Percentiles rank a stretch among this genome's conserved stretches.
phyloP scores from a whole-genome alignment of 2,888 invertebrate genomes.

The Xestoiulus laeticollis region DNA sequence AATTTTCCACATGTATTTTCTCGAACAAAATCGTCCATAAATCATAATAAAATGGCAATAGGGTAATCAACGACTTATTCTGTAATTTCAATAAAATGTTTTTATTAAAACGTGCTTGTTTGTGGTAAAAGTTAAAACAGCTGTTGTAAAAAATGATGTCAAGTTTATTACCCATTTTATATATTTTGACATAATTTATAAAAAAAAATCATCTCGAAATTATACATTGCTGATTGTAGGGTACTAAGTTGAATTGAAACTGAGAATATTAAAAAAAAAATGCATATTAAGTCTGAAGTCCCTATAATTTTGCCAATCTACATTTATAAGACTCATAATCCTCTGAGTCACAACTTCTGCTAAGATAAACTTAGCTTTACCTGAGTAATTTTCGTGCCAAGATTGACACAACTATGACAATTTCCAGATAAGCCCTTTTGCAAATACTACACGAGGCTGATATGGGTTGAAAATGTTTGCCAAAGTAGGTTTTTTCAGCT shows the following conservation, averaged over 20 bases:
- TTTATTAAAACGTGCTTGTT: neutral
- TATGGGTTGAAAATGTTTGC: neutral
- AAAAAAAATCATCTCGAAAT: no score
- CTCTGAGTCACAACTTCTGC: neutral
- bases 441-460: neutral
- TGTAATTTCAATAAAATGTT: no score
- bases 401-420: neutral
- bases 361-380: neutral
- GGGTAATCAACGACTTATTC: neutral
- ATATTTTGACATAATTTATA: no score
- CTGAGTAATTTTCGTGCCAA: neutral
- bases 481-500: neutral
- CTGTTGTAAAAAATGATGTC: neutral
- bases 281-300: no score
- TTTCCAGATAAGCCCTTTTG: neutral
- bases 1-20: neutral
- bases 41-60: neutral
- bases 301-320: no score
- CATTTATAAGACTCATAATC: neutral
- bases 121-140: neutral
- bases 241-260: no score
- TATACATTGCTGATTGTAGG: no score
- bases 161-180: no score
- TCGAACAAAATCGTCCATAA: neutral
- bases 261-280: no score